Conservation (phyloP, 2,888 invertebrate genomes). For the Cheiracanthium punctorium region DNA sequence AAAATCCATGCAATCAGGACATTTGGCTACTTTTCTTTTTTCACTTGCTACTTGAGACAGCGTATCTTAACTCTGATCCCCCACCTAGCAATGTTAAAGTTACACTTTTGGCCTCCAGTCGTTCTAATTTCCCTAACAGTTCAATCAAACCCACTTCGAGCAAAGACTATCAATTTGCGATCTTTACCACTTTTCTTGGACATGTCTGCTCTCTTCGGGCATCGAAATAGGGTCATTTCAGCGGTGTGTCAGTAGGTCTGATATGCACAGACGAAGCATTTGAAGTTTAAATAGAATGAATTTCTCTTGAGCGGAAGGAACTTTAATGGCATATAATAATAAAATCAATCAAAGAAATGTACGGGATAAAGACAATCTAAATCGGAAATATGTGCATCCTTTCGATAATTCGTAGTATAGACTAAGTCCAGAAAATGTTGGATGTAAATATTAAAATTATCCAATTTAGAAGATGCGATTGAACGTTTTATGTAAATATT, state of each 20-base stretch:
- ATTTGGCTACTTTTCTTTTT: not conserved
- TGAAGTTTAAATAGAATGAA: not conserved
- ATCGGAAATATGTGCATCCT: too few species aligned
- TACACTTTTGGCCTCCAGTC: conserved; percentile 39
- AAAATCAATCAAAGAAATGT: not conserved
- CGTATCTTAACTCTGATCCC: too few species aligned
- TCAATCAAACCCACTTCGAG: not conserved
- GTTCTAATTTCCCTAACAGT: conserved; percentile 35
- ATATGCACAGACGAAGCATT: not conserved
- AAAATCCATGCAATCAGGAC: not conserved
- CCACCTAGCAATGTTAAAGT: too few species aligned
- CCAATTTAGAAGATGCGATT: too few species aligned
- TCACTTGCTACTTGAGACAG: not conserved
- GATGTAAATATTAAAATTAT: too few species aligned
- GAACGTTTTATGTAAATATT: too few species aligned
- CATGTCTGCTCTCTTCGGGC: not conserved
- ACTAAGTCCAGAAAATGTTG: too few species aligned
- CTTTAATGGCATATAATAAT: too few species aligned
- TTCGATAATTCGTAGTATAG: too few species aligned
- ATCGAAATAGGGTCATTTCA: conserved; percentile 2
- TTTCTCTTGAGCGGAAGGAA: not conserved
- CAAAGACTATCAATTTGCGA: conserved; percentile 14
- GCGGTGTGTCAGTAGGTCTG: conserved; percentile 13
- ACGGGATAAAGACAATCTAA: too few species aligned
- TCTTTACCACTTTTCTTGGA: not conserved